Evolutionary conservation across 2,113 vertebrate species (phyloP).

Genomic region (Phocoena phocoena): DNA sequence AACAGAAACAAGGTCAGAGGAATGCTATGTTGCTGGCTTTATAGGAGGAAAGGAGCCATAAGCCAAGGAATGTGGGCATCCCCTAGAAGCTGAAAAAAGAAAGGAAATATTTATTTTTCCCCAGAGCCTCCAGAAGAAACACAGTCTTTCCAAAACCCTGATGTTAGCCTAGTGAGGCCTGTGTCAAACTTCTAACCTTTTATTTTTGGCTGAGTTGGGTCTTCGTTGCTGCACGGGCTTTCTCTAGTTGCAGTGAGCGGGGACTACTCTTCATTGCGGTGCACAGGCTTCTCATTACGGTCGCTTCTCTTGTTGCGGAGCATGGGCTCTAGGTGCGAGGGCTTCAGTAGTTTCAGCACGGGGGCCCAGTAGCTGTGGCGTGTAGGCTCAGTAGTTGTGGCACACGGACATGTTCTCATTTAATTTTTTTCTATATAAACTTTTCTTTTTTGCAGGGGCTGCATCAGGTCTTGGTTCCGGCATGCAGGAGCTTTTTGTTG

Average conservation of each 20-base stretch:
- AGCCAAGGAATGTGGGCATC: neutral
- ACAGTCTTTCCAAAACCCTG: neutral
- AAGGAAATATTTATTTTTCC: neutral
- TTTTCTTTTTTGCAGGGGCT: neutral
- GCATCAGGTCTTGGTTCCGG: too few species aligned
- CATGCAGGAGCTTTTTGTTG: too few species aligned
- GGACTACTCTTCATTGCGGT: too few species aligned
- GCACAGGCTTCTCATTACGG: too few species aligned
- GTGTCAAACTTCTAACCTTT: neutral
- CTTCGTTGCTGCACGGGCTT: too few species aligned
- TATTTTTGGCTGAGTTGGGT: too few species aligned
- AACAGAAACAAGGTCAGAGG: neutral
- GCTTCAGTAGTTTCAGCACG: too few species aligned
- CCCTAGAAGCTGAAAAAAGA: neutral
- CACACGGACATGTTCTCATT: neutral
- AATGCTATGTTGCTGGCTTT: neutral
- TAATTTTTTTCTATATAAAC: neutral
- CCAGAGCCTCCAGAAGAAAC: neutral
- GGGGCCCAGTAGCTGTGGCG: accelerated
- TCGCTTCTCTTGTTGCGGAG: too few species aligned
- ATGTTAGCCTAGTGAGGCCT: neutral
- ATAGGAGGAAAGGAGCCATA: neutral
- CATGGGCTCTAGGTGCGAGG: too few species aligned
- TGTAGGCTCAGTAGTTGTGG: too few species aligned
- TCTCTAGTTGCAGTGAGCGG: too few species aligned